phyloP scores from a whole-genome alignment of 2,888 invertebrate genomes.

The Spilarctia lutea region DNA sequence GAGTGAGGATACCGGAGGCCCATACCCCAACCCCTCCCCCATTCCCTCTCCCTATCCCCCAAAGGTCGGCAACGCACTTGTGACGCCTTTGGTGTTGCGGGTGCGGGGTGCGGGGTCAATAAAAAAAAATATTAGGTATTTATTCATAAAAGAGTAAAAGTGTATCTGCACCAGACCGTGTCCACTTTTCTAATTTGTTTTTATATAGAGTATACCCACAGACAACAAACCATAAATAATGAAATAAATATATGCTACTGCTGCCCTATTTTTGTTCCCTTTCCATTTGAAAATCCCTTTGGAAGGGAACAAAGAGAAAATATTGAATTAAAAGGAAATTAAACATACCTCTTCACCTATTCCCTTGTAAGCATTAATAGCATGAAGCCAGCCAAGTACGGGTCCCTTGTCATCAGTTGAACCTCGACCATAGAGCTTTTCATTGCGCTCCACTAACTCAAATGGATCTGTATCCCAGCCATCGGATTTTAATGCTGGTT shows the following conservation, averaged over 20 bases:
- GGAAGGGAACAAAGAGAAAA: no score
- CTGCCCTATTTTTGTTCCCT: no score
- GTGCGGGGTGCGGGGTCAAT: no score
- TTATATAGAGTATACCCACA: not conserved
- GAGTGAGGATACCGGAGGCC: no score
- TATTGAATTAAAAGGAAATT: constrained; percentile 3
- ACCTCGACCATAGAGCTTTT: constrained; percentile 96
- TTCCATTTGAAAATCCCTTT: no score
- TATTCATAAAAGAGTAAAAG: not conserved
- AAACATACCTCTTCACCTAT: constrained; percentile 86
- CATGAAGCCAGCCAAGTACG: constrained; percentile 98
- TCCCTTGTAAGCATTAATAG: constrained; percentile 94
- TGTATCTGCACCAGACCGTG: not conserved
- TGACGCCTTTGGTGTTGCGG: no score
- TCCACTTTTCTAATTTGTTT: not conserved
- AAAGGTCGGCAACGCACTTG: no score
- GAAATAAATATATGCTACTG: not conserved
- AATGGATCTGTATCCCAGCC: constrained; percentile 99
- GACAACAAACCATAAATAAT: not conserved
- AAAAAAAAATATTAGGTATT: no score
- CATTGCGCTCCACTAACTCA: constrained; percentile 94
- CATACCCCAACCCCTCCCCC: no score
- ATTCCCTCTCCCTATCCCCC: no score
- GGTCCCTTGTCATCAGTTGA: constrained; percentile 98
- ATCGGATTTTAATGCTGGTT: constrained; percentile 96